A percentile compares a stretch with the other conserved stretches of the same genome.
Evolutionary conservation across 2,888 invertebrate species (phyloP).

Genomic region (Drosophila longiperda): DNA sequence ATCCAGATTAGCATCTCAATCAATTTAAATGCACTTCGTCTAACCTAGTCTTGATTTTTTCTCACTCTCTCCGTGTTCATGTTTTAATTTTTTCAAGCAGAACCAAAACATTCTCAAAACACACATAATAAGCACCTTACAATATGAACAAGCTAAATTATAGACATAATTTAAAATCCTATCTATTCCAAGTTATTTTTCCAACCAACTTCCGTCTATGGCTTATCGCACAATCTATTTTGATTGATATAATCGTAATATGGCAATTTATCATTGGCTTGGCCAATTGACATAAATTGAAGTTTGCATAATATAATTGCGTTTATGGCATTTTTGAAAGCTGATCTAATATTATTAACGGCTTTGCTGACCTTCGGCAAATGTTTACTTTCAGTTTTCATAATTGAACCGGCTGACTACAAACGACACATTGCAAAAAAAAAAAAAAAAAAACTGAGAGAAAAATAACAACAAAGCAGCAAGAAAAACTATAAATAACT

Average conservation of each 20-base stretch:
- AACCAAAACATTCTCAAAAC: conserved; percentile 4
- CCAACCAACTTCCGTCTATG: conserved; percentile 33
- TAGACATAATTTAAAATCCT: neutral
- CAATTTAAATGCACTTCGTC: conserved; percentile 32
- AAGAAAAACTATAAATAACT: conserved; percentile 49
- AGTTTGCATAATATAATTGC: conserved; percentile 52
- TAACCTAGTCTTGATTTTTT: neutral
- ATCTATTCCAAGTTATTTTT: neutral
- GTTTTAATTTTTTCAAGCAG: neutral
- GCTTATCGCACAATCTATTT: conserved; percentile 15
- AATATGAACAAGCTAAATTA: neutral
- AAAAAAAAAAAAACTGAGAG: neutral
- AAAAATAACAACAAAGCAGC: neutral
- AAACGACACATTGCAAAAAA: conserved; percentile 50
- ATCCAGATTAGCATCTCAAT: conserved; percentile 25
- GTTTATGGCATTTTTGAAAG: conserved; percentile 60
- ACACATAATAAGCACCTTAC: neutral
- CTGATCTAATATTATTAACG: conserved; percentile 73
- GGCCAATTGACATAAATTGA: conserved; percentile 47
- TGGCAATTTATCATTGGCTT: conserved; percentile 46
- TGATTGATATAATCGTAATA: conserved; percentile 16
- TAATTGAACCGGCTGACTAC: conserved; percentile 51
- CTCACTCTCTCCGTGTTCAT: neutral
- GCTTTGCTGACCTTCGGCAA: conserved; percentile 69
- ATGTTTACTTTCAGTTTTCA: conserved; percentile 76